Conservation (phyloP, 1,140 invertebrate genomes). For the Neodiprion pinetum region DNA sequence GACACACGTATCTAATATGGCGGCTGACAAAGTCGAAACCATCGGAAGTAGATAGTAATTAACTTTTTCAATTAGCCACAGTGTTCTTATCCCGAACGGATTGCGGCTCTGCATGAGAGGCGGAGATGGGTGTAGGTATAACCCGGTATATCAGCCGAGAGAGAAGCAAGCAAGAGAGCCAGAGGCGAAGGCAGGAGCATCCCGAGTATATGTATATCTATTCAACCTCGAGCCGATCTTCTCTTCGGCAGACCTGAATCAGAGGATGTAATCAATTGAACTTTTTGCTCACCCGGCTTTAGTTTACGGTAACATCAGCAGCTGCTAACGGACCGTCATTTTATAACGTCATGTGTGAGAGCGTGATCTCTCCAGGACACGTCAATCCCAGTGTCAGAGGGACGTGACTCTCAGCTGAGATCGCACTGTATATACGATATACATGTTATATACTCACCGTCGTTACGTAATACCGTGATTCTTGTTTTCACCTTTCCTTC, state of each 20-base stretch:
- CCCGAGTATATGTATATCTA: neutral
- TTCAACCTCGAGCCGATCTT: neutral
- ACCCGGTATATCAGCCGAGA: conserved; percentile 21
- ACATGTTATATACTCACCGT: neutral
- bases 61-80: conserved; percentile 41
- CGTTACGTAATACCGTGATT: neutral
- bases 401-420: neutral
- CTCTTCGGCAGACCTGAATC: conserved; percentile 6
- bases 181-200: too few species aligned
- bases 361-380: conserved; percentile 11
- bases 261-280: conserved; percentile 45
- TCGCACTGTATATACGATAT: neutral
- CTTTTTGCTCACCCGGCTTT: conserved; percentile 38
- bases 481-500: neutral
- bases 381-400: neutral
- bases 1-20: conserved; percentile 5
- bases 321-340: conserved; percentile 41
- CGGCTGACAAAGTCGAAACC: neutral
- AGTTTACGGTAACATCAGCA: conserved; percentile 38
- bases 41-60: conserved; percentile 32
- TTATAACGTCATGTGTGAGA: conserved; percentile 32
- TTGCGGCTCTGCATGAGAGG: conserved; percentile 10
- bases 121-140: conserved; percentile 17
- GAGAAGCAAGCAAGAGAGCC: conserved; percentile 20
- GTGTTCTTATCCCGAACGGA: conserved; percentile 9